Evolutionary conservation across 1,140 invertebrate species (phyloP), one percentile per base, ranked within the genome.

Genomic region (Zaprionus africanus): DNA sequence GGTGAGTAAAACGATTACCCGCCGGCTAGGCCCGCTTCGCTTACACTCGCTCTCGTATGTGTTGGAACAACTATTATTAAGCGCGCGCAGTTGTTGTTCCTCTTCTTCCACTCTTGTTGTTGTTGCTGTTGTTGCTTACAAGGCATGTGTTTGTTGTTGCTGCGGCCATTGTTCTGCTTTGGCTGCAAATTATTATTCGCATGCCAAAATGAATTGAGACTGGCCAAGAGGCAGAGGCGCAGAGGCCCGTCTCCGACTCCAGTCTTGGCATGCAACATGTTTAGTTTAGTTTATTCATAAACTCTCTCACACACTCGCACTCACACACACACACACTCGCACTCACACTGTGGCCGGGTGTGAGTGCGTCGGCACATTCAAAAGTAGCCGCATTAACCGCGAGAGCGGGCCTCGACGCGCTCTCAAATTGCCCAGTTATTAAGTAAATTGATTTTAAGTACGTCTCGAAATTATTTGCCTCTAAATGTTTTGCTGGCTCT

Each of bases 391-490:
- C 63, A 63, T 51, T 58, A 74, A 77, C 63, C 73, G 70, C 73
- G 70, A 68, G 36, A 17, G 12, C 13, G 38, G 46, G 31, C 54
- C 56, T 26, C 17, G 7, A 59, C 68, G 43, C 60, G 66, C 70
- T 43, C 75, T 82, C 65, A 88, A 91, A 91, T 91, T 91, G 72
- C 84, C 85, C 82, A 68, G 90, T 90, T 91, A 91, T 91, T 91
- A 91, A 91, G 84, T 91, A 91, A 91, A 91, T 91, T 91, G 90
- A 91, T 90, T 91, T 91, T 91, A 90, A 91, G 84, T 91, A 91
- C 73, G 76, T 91, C 91, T 91, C 76, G 49, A 90, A 90, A 81
- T 86, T 82, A 90, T 90, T 90, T 90, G 58, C 86, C 61, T 90
- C 82, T 90, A 90, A 90, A 90, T 90, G 85, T 90, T 90, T 90